A percentile compares a stretch with the other conserved stretches of the same genome.
These are phyloP conservation scores for Paracanthobrama guichenoti DNA, from an alignment of 2,113 vertebrate genomes.

Conservation along the genomic window DNA sequence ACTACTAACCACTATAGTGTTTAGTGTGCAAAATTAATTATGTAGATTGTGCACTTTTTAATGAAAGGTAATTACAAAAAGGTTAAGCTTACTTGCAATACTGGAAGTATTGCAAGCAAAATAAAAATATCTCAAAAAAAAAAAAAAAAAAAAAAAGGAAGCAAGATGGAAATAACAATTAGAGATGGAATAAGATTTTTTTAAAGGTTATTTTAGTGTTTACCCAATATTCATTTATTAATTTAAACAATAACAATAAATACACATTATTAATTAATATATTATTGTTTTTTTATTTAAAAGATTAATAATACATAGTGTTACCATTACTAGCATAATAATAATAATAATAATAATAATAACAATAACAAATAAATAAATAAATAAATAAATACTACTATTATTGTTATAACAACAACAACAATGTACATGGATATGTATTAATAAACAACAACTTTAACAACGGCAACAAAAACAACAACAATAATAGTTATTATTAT, in stretches of 20 bases:
- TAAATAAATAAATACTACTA: too few relatives aligned
- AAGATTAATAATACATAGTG: not conserved
- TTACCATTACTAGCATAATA: not conserved
- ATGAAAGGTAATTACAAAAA: too few relatives aligned
- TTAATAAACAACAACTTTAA: not conserved
- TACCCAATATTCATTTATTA: too few relatives aligned
- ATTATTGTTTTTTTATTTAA: not conserved
- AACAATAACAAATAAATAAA: too few relatives aligned
- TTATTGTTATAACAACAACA: not conserved
- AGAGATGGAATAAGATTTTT: not conserved
- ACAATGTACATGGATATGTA: not conserved
- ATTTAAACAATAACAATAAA: not conserved
- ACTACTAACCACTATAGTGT: not conserved
- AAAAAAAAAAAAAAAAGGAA: not conserved
- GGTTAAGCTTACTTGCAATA: not conserved
- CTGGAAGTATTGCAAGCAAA: too few relatives aligned
- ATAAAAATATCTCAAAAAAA: not conserved
- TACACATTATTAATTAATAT: not conserved
- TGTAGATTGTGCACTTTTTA: not conserved
- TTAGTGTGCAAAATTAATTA: not conserved
- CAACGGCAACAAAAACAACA: too few relatives aligned
- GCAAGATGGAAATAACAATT: not conserved
- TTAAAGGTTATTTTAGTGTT: not conserved
- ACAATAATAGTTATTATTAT: too few relatives aligned
- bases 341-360: not conserved